phyloP scores from a whole-genome alignment of 37 sponge, comb jelly and placozoan species.

The Tethya wilhelma region DNA sequence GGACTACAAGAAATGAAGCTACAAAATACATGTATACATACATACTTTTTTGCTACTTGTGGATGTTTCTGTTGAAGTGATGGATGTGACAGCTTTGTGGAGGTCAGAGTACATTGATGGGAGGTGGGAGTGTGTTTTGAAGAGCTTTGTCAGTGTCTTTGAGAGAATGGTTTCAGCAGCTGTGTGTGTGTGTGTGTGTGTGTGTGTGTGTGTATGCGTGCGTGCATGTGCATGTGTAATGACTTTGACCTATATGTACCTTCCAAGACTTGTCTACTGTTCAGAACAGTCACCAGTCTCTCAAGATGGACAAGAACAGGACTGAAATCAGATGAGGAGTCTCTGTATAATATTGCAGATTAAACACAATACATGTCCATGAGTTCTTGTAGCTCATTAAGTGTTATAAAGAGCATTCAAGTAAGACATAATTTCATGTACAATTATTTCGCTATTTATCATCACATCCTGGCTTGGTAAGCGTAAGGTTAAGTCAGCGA shows the following conservation, averaged over 20 bases:
- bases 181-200: not conserved
- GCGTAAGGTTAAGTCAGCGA: too few species aligned
- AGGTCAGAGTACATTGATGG: slow-evolving; percentile 15
- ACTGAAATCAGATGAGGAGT: slow-evolving; percentile 7
- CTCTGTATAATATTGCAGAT: slow-evolving; percentile 3
- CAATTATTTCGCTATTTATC: too few species aligned
- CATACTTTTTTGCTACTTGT: not conserved
- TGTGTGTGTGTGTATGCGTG: not conserved
- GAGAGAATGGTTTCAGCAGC: slow-evolving; percentile 12
- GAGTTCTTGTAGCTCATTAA: too few species aligned
- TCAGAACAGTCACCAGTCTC: slow-evolving; percentile 7
- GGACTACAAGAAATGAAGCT: too few species aligned
- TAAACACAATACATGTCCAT: too few species aligned
- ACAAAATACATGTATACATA: too few species aligned
- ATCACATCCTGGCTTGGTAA: too few species aligned
- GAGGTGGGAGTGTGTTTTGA: slow-evolving; percentile 1
- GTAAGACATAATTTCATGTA: too few species aligned
- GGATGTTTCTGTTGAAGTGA: not conserved
- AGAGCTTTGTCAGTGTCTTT: slow-evolving; percentile 2
- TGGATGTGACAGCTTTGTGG: slow-evolving; percentile 1
- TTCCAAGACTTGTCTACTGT: slow-evolving; percentile 28
- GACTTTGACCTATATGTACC: slow-evolving; percentile 11
- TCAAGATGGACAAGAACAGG: slow-evolving; percentile 32
- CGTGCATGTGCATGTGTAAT: not conserved
- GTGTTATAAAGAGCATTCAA: too few species aligned